Evolutionary conservation across 1,140 invertebrate species (phyloP), one percentile per base, ranked within the genome.

Genomic region (Vollenhovia emeryi): DNA sequence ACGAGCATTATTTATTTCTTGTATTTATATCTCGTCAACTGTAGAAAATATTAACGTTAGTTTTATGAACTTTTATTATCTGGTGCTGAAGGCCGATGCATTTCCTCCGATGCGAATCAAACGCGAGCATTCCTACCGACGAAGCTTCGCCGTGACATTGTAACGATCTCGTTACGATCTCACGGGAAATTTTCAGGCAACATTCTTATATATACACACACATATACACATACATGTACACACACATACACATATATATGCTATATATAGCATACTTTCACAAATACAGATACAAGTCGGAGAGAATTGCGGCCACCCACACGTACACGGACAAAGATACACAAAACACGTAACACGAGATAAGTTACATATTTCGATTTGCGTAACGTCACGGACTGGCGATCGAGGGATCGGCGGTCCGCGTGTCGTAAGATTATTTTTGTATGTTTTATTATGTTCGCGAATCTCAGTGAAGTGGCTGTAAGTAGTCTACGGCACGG

Each of bases 1-100:
- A 89, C 71, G 86, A 88, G 36, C 73, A 88, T 88, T 89, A 89
- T 89, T 88, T 88, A 89, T 89, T 89, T 89, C 87, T 88, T 66
- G 73, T 89, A 89, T 89, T 89, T 89, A 89, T 88, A 89, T 86
- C 71, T 82, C 62, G 86, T 89, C 85, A 88, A 86, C 43, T n/a
- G 59, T 88, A 88, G 84, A 59, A 80, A 86, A 79, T 83, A 52
- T 86, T 73, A 86, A 88, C 69, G 69, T 73, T 84, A 71, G 87
- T 86, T 83, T n/a, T 88, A 88, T 68, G 43, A 88, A 73, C 84
- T 89, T 89, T 50, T 5, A 78, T 84, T 78, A 78, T 79, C 87
- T 89, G 87, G 83, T 89, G 87, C 86, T 86, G 76, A 86, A 75
- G 52, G 79, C 43, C 84, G 62, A 75, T 55, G 55, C 55, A 66